Evolutionary conservation across 2,888 invertebrate species (phyloP), one percentile per base, ranked within the genome.

Genomic region (Eupithecia centaureata): DNA sequence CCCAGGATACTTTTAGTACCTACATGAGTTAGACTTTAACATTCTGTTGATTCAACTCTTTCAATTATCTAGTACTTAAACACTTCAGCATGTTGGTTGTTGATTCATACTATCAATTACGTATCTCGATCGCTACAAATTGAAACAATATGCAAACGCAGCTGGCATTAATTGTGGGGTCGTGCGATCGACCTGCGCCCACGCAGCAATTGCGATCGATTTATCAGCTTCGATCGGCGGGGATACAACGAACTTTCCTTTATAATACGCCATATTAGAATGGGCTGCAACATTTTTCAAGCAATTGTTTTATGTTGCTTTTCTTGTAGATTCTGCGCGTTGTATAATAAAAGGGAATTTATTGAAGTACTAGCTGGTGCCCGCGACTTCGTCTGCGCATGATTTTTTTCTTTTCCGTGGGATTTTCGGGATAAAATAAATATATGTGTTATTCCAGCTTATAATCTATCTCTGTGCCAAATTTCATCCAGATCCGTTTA

Each of bases 171-270:
- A 73, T 73, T 71, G 72, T 58, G 52, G 64, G 76, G 73, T 72
- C 73, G 73, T 76, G 79, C 64, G 73, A 76, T 67, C 72, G 76
- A 74, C 76, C 77, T 73, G 74, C 77, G 73, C 77, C 73, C 57
- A 76, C 77, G 75, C 77, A 72, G 25, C 71, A 72, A 75, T 76
- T 73, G 71, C 47, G 57, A 77, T 76, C 72, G 78, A 79, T 78
- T 76, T 70, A 75, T 77, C 56, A 27, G 52, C 52, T 56, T 56
- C 57, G 51, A 57, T 63, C 58, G 61, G 57, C 18, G 7, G 47
- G 32, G 47, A 38, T 13, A 2, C 56, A 63, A 56, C 35, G 33
- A 33, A 27, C 35, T 61, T 33, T 33, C 30, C 22, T 22, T 30
- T 54, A 27, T 2, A n/a, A n/a, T n/a, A n/a, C n/a, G n/a, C n/a